phyloP scores from a whole-genome alignment of 35 echinoderm and acorn worm species.

The Heliocidaris tuberculata region DNA sequence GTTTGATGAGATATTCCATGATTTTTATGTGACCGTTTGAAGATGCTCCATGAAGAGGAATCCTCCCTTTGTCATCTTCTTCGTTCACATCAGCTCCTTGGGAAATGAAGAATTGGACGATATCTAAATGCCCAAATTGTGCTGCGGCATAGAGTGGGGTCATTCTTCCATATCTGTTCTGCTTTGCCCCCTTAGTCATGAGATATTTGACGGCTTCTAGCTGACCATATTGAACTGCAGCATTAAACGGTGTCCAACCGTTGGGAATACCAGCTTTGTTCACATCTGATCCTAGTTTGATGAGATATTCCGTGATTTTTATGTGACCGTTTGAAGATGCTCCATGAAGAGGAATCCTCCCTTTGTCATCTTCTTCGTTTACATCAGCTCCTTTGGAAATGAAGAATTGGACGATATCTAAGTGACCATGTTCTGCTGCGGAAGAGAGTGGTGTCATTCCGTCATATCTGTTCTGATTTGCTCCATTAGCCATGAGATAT shows the following conservation, averaged over 20 bases:
- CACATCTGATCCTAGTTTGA: background rate
- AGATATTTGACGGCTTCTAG: background rate
- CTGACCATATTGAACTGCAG: background rate
- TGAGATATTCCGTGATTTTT: background rate
- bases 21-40: background rate
- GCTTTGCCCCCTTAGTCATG: background rate
- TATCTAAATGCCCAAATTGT: background rate
- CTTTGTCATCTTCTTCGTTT: background rate
- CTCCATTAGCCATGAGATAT: background rate
- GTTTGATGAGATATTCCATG: background rate
- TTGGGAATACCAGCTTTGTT: background rate
- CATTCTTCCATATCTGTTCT: background rate
- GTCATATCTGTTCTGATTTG: background rate
- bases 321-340: background rate
- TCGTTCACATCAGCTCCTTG: background rate
- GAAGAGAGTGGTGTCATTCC: background rate
- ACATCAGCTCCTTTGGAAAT: background rate
- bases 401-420: background rate
- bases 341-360: background rate
- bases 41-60: background rate
- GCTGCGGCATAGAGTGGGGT: background rate
- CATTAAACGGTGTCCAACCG: background rate
- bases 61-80: background rate
- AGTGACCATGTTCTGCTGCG: background rate
- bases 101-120: background rate